Base-by-base conservation (phyloP, 2,797 vertebrate species). In the Poeciliopsis turneri region DNA sequence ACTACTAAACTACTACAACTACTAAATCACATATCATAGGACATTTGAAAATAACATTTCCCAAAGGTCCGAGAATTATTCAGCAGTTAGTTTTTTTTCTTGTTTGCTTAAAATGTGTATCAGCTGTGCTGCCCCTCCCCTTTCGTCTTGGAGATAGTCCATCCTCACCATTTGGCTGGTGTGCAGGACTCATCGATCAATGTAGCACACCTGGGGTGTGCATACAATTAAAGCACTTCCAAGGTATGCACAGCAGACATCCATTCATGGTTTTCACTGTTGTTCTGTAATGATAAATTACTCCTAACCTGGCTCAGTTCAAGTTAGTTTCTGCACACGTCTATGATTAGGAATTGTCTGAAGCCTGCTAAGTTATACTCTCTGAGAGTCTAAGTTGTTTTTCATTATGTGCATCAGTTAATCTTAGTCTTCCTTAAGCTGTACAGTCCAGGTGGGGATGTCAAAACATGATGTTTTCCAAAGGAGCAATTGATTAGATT, bases 201-300 rank as follows among this genome's bases (percentile, higher is more conserved):
- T 46, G 39, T 9, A n/a, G 61, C 47, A 70, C 78, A 79, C 78
- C 78, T 79, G 78, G 41, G 20, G 49, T 30, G 13, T 39, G 15
- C 18, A 25, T 20, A 18, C 47, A 46, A 36, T 51, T 78, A 39
- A 18, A 64, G 23, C 33, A 64, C 2, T 45, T 7, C 72, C 2
- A 45, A 75, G 30, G 61, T 75, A 47, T 36, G 28, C 18, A 33
- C 15, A 15, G 45, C 30, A 47, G 23, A n/a, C 30, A n/a, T 36
- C 8, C 43, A 49, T 73, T 64, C 5, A 41, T 18, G 23, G 30
- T 45, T 39, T 70, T 20, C 39, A 55, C n/a, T 53, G 47, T 69
- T 76, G 3, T 25, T 47, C 49, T 49, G 33, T 53, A 23, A n/a
- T 64, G 66, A 64, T 59, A 80, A 64, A 72, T 74, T 30, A 46